phyloP scores from a whole-genome alignment of 37 sponge, comb jelly and placozoan genomes.

The Halichondria panicea region DNA sequence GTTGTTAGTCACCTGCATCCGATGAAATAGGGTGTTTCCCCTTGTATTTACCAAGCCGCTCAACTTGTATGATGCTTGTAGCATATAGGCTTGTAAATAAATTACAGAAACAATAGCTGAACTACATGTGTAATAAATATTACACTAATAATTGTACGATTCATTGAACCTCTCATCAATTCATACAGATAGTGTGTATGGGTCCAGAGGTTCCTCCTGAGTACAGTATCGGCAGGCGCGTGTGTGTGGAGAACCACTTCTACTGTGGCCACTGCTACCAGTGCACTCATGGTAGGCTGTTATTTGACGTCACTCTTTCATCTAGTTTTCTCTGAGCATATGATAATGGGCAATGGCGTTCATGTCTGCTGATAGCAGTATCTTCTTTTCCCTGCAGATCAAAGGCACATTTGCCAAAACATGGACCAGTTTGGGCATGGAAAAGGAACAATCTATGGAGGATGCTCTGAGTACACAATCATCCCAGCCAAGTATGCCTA shows the following conservation, averaged over 20 bases:
- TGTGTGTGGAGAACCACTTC: conserved; percentile 94
- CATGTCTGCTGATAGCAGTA: neutral
- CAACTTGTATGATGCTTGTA: too few relatives aligned
- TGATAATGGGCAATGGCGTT: neutral
- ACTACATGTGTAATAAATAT: too few relatives aligned
- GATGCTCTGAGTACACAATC: conserved; percentile 86
- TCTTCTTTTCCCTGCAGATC: conserved; percentile 35
- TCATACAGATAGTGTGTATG: conserved; percentile 59
- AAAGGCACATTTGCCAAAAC: conserved; percentile 87
- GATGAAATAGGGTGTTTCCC: too few relatives aligned
- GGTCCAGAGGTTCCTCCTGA: conserved; percentile 66
- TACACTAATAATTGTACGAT: too few relatives aligned
- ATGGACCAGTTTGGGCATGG: conserved; percentile 91
- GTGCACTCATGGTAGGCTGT: neutral
- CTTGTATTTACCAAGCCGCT: too few relatives aligned
- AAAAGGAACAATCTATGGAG: conserved; percentile 87
- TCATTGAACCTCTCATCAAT: neutral
- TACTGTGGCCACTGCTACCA: conserved; percentile 94
- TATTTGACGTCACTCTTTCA: neutral
- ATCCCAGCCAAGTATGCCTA: conserved; percentile 85
- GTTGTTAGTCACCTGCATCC: too few relatives aligned
- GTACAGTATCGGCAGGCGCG: conserved; percentile 72
- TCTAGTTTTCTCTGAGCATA: neutral
- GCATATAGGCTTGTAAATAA: too few relatives aligned
- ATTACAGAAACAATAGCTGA: too few relatives aligned